phyloP scores from a whole-genome alignment of 2,113 vertebrate genomes.

The Pangasianodon hypophthalmus region DNA sequence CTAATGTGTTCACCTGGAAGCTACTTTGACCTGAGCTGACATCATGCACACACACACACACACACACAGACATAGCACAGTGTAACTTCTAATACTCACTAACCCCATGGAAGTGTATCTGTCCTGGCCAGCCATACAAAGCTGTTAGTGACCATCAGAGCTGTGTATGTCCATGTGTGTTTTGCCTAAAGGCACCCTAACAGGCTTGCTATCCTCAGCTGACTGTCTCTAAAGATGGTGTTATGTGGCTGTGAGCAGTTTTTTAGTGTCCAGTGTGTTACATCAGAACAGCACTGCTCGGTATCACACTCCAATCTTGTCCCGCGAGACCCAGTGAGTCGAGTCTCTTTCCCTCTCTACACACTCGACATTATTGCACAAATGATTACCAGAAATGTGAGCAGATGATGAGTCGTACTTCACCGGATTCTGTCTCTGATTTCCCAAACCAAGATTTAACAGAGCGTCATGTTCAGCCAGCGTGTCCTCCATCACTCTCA shows the following conservation, averaged over 20 bases:
- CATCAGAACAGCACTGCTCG: conserved; percentile 4
- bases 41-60: neutral
- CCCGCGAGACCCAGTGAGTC: neutral
- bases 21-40: conserved; percentile 10
- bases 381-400: conserved; percentile 17
- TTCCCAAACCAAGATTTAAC: conserved; percentile 39
- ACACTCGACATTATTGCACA: neutral
- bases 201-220: conserved; percentile 29
- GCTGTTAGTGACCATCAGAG: conserved; percentile 27
- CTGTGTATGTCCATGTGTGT: conserved; percentile 21
- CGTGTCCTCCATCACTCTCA: conserved; percentile 29
- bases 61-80: neutral
- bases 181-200: conserved; percentile 25
- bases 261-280: conserved; percentile 23
- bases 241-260: neutral
- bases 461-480: conserved; percentile 44
- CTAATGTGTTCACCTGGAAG: conserved; percentile 10
- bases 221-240: conserved; percentile 16
- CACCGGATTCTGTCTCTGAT: conserved; percentile 14
- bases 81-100: neutral
- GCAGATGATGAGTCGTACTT: conserved; percentile 25
- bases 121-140: conserved; percentile 15
- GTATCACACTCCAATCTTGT: neutral
- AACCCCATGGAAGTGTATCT: neutral
- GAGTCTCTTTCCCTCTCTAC: neutral